Percentiles rank a stretch among this genome's conserved stretches.
These are phyloP conservation scores for Odontomyia ornata DNA, from an alignment of 2,888 invertebrate species.

Conservation along the genomic window DNA sequence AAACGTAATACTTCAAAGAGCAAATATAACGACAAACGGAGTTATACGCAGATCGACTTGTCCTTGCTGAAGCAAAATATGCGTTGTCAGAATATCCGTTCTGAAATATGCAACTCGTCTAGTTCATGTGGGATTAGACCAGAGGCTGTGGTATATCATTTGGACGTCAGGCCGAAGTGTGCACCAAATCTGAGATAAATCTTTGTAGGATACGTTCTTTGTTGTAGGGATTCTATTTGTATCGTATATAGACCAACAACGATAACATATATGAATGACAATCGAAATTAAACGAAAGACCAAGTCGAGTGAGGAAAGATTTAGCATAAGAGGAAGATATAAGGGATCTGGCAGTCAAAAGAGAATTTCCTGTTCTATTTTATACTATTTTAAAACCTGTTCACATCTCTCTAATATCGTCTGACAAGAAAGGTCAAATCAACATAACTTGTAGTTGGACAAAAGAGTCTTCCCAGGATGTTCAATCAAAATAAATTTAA, in stretches of 20 bases:
- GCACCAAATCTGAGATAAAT: conserved; percentile 41
- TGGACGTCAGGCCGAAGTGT: conserved; percentile 28
- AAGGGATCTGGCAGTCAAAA: not conserved
- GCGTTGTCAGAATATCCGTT: conserved; percentile 29
- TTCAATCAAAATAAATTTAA: not conserved
- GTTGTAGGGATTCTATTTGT: not conserved
- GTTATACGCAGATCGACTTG: not conserved
- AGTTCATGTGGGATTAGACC: conserved; percentile 27
- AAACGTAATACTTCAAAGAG: conserved; percentile 31
- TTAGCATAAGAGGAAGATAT: not conserved
- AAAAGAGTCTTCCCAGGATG: not conserved
- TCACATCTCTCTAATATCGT: not conserved
- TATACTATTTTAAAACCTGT: not conserved
- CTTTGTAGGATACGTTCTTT: not conserved
- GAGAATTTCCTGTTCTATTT: not conserved
- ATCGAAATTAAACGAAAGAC: not conserved
- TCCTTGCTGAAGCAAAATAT: not conserved
- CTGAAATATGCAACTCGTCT: conserved; percentile 42
- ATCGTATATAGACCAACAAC: not conserved
- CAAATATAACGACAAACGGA: conserved; percentile 16
- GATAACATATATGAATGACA: not conserved
- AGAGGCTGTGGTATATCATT: conserved; percentile 32
- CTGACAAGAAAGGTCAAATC: not conserved
- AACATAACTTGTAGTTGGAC: not conserved
- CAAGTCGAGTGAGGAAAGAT: not conserved